Percentiles rank a stretch among this genome's conserved stretches.
Evolutionary conservation across 2,888 invertebrate genomes (phyloP).

Genomic region (Camptogramma bilineatum): DNA sequence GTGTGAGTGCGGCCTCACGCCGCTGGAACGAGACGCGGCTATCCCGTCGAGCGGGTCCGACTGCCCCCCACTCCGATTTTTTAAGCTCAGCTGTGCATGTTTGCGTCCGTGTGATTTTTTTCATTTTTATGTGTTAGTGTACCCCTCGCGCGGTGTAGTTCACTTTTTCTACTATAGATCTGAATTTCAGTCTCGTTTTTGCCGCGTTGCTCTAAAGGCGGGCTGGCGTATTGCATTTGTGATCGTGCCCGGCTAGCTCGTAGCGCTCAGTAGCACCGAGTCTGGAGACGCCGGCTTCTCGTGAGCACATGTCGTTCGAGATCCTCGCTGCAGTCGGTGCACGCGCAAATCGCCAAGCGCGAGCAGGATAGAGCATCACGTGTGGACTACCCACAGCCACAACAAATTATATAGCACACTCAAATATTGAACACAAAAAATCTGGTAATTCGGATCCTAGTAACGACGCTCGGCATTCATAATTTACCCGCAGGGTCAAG

Average conservation of each 20-base stretch:
- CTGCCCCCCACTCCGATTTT: constrained; percentile 82
- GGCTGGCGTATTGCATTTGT: constrained; percentile 79
- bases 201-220: constrained; percentile 85
- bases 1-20: constrained; percentile 83
- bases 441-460: constrained; percentile 83
- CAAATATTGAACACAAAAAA: constrained; percentile 84
- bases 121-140: constrained; percentile 85
- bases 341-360: constrained; percentile 73
- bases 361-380: constrained; percentile 77
- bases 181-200: constrained; percentile 86
- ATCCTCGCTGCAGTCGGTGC: constrained; percentile 71
- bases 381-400: constrained; percentile 75
- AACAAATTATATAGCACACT: constrained; percentile 78
- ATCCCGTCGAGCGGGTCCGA: constrained; percentile 56
- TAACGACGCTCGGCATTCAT: constrained; percentile 82
- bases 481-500: constrained; percentile 83
- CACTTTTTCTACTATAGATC: constrained; percentile 87
- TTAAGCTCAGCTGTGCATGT: constrained; percentile 81
- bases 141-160: constrained; percentile 85
- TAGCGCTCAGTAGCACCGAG: constrained; percentile 55
- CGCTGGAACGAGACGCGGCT: constrained; percentile 68
- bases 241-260: constrained; percentile 62
- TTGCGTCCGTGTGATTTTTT: constrained; percentile 83
- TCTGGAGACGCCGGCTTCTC: constrained; percentile 70
- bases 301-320: constrained; percentile 73